These are phyloP conservation scores for Triplophysa bombifrons DNA, from an alignment of 2,797 vertebrate species.

Conservation along the genomic window DNA sequence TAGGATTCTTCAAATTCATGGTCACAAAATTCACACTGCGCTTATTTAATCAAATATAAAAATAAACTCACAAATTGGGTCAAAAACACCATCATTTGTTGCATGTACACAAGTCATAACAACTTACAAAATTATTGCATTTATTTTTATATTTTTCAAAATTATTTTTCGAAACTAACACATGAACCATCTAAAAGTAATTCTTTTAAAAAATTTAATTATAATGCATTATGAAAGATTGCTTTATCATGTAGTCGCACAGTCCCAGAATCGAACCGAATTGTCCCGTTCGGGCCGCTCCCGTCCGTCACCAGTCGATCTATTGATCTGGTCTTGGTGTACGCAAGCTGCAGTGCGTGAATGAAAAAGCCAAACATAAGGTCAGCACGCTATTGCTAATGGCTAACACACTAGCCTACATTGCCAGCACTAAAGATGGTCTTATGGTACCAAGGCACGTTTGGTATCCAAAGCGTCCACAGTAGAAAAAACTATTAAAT, in stretches of 20 bases:
- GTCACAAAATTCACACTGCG: background rate
- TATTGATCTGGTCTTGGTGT: conserved; percentile 50
- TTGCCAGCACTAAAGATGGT: conserved; percentile 3
- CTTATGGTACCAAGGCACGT: background rate
- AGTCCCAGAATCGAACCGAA: conserved; percentile 1
- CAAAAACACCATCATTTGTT: too few species aligned
- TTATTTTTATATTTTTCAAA: too few species aligned
- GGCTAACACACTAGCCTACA: conserved; percentile 33
- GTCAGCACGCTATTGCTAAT: conserved; percentile 35
- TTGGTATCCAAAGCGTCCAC: background rate
- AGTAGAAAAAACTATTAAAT: background rate
- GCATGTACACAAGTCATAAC: too few species aligned
- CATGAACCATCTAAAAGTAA: too few species aligned
- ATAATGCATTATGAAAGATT: background rate
- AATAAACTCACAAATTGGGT: background rate
- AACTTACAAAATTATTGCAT: too few species aligned
- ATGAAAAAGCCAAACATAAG: conserved; percentile 42
- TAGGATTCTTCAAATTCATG: background rate
- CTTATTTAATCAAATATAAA: background rate
- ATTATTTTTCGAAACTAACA: too few species aligned
- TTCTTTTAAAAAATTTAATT: too few species aligned
- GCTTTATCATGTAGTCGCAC: background rate
- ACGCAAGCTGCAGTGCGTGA: conserved; percentile 50
- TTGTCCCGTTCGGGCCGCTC: conserved; percentile 6
- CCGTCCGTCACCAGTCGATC: conserved; percentile 37